phyloP scores from a whole-genome alignment of 2,888 invertebrate species.

The Amphipoea lucens region DNA sequence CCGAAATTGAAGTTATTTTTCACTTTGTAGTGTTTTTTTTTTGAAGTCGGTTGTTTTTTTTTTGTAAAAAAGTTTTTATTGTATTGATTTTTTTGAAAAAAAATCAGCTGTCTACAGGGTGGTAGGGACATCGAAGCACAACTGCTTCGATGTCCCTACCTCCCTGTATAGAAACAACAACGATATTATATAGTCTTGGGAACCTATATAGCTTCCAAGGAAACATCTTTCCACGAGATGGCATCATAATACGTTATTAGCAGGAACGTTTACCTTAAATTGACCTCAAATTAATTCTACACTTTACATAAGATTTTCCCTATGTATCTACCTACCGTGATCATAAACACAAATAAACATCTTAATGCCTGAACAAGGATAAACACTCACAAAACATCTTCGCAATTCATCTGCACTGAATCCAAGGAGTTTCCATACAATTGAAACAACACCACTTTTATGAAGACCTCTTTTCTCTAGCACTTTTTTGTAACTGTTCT shows the following conservation, averaged over 20 bases:
- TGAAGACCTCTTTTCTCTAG: not conserved
- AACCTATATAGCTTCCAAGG: not conserved
- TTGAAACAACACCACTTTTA: constrained; percentile 13
- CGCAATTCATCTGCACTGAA: constrained; percentile 36
- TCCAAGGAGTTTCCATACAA: constrained; percentile 25
- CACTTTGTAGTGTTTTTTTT: too few species aligned
- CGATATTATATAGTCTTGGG: not conserved
- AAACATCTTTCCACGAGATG: not conserved
- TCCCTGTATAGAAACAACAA: not conserved
- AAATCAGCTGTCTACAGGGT: too few species aligned
- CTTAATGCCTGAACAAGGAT: constrained; percentile 17
- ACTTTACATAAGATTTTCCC: constrained; percentile 36
- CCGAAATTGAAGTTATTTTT: too few species aligned
- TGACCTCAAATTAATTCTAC: constrained; percentile 35
- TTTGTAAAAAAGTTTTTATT: too few species aligned
- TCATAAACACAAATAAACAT: constrained; percentile 5
- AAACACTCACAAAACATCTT: constrained; percentile 47
- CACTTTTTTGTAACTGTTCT: constrained; percentile 23
- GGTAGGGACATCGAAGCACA: too few species aligned
- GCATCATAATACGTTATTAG: constrained; percentile 12
- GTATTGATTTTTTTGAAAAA: too few species aligned
- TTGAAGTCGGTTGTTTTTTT: too few species aligned
- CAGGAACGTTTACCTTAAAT: constrained; percentile 1
- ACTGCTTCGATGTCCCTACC: not conserved
- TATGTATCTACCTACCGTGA: constrained; percentile 1